Conservation (phyloP, 2,113 vertebrate species). For the Coryphaenoides rupestris region DNA sequence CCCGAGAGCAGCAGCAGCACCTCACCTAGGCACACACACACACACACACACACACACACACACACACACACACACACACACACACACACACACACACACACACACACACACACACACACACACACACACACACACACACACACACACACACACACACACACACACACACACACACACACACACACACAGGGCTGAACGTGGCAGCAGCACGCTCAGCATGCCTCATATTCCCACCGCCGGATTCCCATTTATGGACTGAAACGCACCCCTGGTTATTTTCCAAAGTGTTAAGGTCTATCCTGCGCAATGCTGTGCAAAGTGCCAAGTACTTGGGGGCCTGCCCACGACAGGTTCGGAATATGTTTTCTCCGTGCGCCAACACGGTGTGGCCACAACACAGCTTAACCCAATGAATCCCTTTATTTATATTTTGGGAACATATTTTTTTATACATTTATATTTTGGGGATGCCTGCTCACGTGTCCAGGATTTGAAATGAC, state of each 20-base stretch:
- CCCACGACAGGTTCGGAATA: background rate
- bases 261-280: too few species aligned
- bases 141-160: constrained; percentile 16
- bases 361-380: background rate
- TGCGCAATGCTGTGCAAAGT: background rate
- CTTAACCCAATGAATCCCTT: background rate
- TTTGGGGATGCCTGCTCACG: too few species aligned
- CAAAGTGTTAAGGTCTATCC: background rate
- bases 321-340: background rate
- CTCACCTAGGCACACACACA: constrained; percentile 17
- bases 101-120: constrained; percentile 14
- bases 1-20: background rate
- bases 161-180: constrained; percentile 7
- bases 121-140: background rate
- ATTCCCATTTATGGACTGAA: too few species aligned
- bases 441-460: too few species aligned
- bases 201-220: too few species aligned
- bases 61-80: constrained; percentile 2
- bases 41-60: background rate
- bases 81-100: background rate
- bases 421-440: too few species aligned
- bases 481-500: too few species aligned
- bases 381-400: background rate
- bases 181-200: too few species aligned
- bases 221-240: too few species aligned